Conservation (phyloP, 2,797 vertebrate species). For the Petrocephalus schoutedeni region DNA sequence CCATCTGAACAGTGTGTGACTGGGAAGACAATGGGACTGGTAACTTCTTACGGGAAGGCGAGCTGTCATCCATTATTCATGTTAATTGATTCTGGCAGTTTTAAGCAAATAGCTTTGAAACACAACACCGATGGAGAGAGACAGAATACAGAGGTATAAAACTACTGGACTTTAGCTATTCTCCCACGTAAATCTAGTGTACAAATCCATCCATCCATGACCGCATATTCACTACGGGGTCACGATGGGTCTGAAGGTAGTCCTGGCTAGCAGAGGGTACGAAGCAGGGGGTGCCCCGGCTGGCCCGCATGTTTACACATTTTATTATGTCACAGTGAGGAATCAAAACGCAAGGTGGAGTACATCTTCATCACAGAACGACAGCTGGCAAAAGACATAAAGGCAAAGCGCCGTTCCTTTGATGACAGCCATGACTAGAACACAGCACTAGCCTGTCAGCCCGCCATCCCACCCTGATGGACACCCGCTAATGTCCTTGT, state of each 20-base stretch:
- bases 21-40: conserved; percentile 35
- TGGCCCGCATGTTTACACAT: not conserved
- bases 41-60: conserved; percentile 38
- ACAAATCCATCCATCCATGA: conserved; percentile 15
- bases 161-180: not conserved
- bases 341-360: not conserved
- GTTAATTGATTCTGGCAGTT: conserved; percentile 68
- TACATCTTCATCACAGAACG: conserved; percentile 25
- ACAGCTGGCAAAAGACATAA: not conserved
- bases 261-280: not conserved
- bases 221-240: not conserved
- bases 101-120: conserved; percentile 63
- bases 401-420: not conserved
- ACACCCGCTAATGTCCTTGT: not conserved
- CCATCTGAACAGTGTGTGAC: conserved; percentile 19
- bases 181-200: conserved; percentile 20
- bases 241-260: not conserved
- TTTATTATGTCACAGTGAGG: not conserved
- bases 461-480: not conserved
- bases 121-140: conserved; percentile 48
- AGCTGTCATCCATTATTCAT: conserved; percentile 70
- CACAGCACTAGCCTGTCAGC: not conserved
- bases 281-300: not conserved
- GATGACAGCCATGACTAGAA: not conserved
- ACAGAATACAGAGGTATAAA: conserved; percentile 24